A percentile compares a stretch with the other conserved stretches of the same genome.
Evolutionary conservation across 2,888 invertebrate species (phyloP).

Genomic region (Hylaea fasciaria): DNA sequence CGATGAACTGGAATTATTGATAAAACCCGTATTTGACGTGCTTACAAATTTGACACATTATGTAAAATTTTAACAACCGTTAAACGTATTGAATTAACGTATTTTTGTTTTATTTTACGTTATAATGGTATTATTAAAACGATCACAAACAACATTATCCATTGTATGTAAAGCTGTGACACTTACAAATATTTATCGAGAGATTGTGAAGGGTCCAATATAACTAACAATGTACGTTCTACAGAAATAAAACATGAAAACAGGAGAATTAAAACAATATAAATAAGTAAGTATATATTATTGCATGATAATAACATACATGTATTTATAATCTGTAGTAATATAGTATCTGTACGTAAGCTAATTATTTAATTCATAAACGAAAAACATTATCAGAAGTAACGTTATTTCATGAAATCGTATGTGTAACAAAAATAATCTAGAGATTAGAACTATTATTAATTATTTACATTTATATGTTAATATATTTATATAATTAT

Average conservation of each 20-base stretch:
- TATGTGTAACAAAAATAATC: slow-evolving; percentile 33
- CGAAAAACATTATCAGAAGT: slow-evolving; percentile 21
- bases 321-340: too few species aligned
- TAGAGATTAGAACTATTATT: slow-evolving; percentile 19
- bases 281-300: neutral
- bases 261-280: neutral
- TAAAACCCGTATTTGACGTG: too few species aligned
- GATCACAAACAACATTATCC: too few species aligned
- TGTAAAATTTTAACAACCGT: neutral
- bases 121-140: too few species aligned
- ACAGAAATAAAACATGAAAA: neutral
- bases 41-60: too few species aligned
- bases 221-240: neutral
- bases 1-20: too few species aligned
- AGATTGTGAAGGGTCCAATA: slow-evolving; percentile 2
- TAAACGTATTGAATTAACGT: neutral
- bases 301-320: too few species aligned
- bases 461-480: slow-evolving; percentile 25
- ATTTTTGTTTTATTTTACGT: too few species aligned
- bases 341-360: too few species aligned
- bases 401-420: slow-evolving; percentile 37
- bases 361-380: neutral
- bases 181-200: neutral
- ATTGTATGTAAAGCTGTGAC: too few species aligned
- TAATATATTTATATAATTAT: slow-evolving; percentile 12